A percentile compares a stretch with the other conserved stretches of the same genome.
Conservation (phyloP, 2,888 invertebrate genomes). For the Cerastis leucographa region DNA sequence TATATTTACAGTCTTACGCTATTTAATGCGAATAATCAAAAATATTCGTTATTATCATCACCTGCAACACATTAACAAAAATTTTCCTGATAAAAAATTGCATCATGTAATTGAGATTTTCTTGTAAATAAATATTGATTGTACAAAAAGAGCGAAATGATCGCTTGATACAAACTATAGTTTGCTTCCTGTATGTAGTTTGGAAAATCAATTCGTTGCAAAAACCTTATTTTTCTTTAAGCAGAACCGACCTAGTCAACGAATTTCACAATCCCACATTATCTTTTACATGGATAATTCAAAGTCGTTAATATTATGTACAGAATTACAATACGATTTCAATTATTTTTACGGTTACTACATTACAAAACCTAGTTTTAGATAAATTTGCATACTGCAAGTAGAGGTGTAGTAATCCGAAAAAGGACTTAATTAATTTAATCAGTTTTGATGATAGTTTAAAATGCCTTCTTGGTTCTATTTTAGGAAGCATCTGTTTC, state of each 20-base stretch:
- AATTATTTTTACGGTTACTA: slow-evolving; percentile 6
- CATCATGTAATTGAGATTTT: neutral
- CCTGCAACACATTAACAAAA: slow-evolving; percentile 20
- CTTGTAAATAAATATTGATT: neutral
- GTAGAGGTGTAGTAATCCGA: slow-evolving; percentile 5
- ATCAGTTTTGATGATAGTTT: slow-evolving; percentile 1
- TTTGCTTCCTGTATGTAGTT: slow-evolving; percentile 7
- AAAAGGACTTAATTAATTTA: neutral
- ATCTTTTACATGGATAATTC: slow-evolving; percentile 12
- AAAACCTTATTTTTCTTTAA: neutral
- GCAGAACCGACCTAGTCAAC: neutral
- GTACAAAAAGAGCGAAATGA: neutral
- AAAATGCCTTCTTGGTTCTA: neutral
- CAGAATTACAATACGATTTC: slow-evolving; percentile 38
- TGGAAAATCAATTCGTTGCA: slow-evolving; percentile 15
- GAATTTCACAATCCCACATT: slow-evolving; percentile 10
- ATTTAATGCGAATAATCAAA: slow-evolving; percentile 63
- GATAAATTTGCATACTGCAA: slow-evolving; percentile 21
- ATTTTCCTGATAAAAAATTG: slow-evolving; percentile 15
- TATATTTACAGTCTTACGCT: slow-evolving; percentile 83
- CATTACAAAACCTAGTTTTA: slow-evolving; percentile 21
- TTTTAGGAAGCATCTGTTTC: slow-evolving; percentile 30
- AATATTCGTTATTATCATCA: slow-evolving; percentile 56
- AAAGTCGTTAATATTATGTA: slow-evolving; percentile 28
- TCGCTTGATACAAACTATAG: neutral